phyloP scores from a whole-genome alignment of 2,888 invertebrate species.

The Anthophora plumipes region DNA sequence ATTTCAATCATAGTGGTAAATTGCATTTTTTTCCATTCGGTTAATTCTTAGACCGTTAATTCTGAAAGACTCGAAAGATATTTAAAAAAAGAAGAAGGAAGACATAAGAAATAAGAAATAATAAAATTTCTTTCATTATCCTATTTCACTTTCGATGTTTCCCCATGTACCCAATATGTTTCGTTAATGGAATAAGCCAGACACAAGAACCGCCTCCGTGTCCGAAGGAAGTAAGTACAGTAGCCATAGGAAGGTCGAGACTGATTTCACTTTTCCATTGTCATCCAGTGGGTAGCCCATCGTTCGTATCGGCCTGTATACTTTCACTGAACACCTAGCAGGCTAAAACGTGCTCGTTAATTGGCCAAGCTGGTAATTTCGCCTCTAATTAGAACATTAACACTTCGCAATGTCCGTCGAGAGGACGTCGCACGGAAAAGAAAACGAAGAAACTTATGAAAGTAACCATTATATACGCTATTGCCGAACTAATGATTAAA shows the following conservation, averaged over 20 bases:
- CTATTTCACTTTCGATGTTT: constrained; percentile 41
- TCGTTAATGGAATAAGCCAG: constrained; percentile 40
- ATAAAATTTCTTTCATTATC: neutral
- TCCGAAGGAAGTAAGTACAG: constrained; percentile 25
- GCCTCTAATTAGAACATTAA: constrained; percentile 22
- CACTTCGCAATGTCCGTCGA: neutral
- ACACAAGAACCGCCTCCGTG: neutral
- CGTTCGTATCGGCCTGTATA: constrained; percentile 56
- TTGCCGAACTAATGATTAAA: too few species aligned
- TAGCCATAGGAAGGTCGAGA: constrained; percentile 32
- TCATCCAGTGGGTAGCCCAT: constrained; percentile 59
- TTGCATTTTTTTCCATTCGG: too few species aligned
- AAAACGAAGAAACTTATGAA: neutral
- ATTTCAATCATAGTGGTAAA: too few species aligned
- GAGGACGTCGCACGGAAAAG: neutral
- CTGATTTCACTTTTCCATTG: constrained; percentile 78
- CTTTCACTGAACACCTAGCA: constrained; percentile 70
- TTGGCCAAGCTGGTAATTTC: constrained; percentile 34
- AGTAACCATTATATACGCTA: too few species aligned
- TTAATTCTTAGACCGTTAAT: neutral
- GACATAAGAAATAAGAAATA: neutral
- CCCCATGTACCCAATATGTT: constrained; percentile 22
- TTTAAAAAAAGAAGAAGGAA: neutral
- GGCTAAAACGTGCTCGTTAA: constrained; percentile 58
- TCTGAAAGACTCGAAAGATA: neutral